Evolutionary conservation across 2,113 vertebrate genomes (phyloP).

Genomic region (Lichenostomus cassidix): DNA sequence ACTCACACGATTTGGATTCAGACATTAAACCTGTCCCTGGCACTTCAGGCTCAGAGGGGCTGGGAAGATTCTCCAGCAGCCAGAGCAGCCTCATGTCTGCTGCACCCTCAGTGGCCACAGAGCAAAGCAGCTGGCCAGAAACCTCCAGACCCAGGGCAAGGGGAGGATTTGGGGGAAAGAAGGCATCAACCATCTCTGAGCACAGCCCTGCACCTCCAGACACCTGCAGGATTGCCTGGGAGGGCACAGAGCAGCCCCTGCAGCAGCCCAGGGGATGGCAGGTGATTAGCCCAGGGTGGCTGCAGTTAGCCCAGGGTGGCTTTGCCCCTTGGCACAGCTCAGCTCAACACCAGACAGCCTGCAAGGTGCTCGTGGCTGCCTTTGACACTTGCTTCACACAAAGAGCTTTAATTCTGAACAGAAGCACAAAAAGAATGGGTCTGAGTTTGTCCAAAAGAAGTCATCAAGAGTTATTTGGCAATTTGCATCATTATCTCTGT

Average conservation of each 20-base stretch:
- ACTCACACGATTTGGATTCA: neutral
- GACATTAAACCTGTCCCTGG: neutral
- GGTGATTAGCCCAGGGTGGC: neutral
- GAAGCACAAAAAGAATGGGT: neutral
- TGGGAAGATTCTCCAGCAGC: neutral
- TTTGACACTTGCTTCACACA: neutral
- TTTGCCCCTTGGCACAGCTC: neutral
- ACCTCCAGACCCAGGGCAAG: neutral
- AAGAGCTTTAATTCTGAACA: neutral
- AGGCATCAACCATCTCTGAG: neutral
- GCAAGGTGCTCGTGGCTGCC: neutral
- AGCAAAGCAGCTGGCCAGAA: neutral
- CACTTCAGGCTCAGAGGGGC: neutral
- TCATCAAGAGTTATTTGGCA: neutral
- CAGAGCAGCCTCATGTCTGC: neutral
- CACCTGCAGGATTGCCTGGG: fast-evolving
- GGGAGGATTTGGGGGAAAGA: fast-evolving
- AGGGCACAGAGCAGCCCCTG: neutral
- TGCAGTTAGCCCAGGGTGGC: neutral
- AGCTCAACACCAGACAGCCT: neutral
- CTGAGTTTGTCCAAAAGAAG: neutral
- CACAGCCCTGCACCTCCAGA: neutral
- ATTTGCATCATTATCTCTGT: neutral
- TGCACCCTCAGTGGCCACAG: fast-evolving
- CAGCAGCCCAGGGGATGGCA: neutral